phyloP scores from a whole-genome alignment of 2,888 invertebrate species.

The Tillus elongatus region DNA sequence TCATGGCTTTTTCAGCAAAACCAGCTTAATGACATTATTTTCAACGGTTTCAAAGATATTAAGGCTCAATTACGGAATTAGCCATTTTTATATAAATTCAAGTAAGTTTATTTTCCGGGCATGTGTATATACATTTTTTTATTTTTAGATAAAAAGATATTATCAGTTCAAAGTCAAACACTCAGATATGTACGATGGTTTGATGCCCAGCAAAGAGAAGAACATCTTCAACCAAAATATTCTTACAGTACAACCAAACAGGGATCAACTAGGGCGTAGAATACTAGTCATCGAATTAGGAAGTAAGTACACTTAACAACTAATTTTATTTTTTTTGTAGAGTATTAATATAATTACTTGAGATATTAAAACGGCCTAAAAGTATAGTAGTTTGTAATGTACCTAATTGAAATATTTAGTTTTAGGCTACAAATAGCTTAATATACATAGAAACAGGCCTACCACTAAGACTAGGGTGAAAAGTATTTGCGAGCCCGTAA shows the following conservation, averaged over 20 bases:
- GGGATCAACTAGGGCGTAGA: conserved; percentile 71
- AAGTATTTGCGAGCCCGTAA: no score
- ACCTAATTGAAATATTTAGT: no score
- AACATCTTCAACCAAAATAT: conserved; percentile 74
- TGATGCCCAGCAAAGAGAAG: conserved; percentile 63
- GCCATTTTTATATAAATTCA: conserved; percentile 5
- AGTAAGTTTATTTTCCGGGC: conserved; percentile 5
- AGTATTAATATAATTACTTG: neutral
- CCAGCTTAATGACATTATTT: neutral
- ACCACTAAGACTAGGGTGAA: no score
- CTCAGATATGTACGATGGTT: conserved; percentile 58
- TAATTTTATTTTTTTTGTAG: conserved; percentile 6
- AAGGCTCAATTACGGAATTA: no score
- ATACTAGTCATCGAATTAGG: conserved; percentile 71
- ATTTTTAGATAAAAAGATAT: conserved; percentile 63
- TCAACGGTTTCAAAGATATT: no score
- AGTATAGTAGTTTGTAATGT: no score
- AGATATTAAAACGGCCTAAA: no score
- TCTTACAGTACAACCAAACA: conserved; percentile 65
- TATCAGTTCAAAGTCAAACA: conserved; percentile 76
- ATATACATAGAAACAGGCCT: no score
- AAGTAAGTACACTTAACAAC: conserved; percentile 48
- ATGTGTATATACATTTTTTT: conserved; percentile 4
- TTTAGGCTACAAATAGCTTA: no score
- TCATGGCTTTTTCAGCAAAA: neutral